Percentiles rank a stretch among this genome's conserved stretches.
Conservation (phyloP, 2,113 vertebrate species). For the Danio rerio region GRCz12tu NC_133176.1:9807501-9808000, state of each 20-base stretch:
- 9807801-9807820: background rate
- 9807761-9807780: background rate
- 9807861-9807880: background rate
- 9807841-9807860: background rate
- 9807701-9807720: background rate
- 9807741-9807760: background rate
- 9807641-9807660: too few relatives aligned
- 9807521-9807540: too few relatives aligned
- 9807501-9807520: too few relatives aligned
- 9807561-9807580: too few relatives aligned
- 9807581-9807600: too few relatives aligned
- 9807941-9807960: background rate
- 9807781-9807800: constrained; percentile 44
- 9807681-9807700: background rate
- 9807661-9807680: background rate
- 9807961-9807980: background rate
- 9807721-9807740: background rate
- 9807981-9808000: constrained; percentile 16
- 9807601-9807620: too few relatives aligned
- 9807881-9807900: constrained; percentile 12
- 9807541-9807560: too few relatives aligned
- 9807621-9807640: too few relatives aligned
- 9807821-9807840: background rate
- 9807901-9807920: constrained; percentile 29
- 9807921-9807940: background rate